Conservation (phyloP, 2,113 vertebrate genomes). For the Macrotis lagotis region DNA sequence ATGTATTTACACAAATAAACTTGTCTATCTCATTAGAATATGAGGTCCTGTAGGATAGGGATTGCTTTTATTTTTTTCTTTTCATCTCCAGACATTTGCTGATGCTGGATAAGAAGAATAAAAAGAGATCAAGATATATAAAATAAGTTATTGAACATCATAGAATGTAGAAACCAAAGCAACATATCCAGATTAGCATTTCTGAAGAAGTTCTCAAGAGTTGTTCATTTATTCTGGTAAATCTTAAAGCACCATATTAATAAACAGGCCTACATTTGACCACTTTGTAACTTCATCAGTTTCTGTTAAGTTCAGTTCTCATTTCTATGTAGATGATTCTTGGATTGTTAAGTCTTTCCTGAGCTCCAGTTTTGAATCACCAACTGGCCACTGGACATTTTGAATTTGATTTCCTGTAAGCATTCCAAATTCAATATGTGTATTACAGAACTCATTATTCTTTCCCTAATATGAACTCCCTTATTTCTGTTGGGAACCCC, state of each 20-base stretch:
- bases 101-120: not conserved
- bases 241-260: too few relatives aligned
- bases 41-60: not conserved
- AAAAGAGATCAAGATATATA: not conserved
- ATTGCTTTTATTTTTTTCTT: not conserved
- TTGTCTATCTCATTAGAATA: not conserved
- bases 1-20: not conserved
- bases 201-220: not conserved
- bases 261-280: not conserved
- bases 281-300: not conserved
- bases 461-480: not conserved
- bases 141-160: not conserved
- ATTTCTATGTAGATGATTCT: not conserved
- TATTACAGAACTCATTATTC: not conserved
- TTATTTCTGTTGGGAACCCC: too few relatives aligned
- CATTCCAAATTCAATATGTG: not conserved
- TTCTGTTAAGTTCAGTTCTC: not conserved
- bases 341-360: not conserved
- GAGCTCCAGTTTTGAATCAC: not conserved
- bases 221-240: too few relatives aligned
- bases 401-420: not conserved
- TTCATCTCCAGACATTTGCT: not conserved
- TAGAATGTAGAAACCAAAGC: constrained; percentile 38
- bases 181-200: not conserved
- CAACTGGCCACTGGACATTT: not conserved